Conservation (phyloP, 37 sponge, comb jelly and placozoan genomes). For the Agelas oroides region DNA sequence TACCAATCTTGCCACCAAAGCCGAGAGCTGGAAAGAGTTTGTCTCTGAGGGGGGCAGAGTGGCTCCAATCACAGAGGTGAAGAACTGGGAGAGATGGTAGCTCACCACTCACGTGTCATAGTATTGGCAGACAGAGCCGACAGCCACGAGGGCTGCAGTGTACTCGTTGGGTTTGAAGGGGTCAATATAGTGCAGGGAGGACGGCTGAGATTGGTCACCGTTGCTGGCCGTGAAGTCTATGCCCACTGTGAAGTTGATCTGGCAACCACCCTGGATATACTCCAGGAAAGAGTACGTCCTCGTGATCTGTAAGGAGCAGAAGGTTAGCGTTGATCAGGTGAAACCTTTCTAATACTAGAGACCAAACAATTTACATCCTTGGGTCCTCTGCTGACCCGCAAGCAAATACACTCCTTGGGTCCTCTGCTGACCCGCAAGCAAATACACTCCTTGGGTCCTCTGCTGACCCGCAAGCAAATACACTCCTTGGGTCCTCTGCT, state of each 20-base stretch:
- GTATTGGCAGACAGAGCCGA: conserved; percentile 86
- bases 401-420: too few species aligned
- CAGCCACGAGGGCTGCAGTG: conserved; percentile 75
- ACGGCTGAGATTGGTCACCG: conserved; percentile 68
- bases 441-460: too few species aligned
- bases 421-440: too few species aligned
- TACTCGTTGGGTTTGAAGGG: conserved; percentile 80
- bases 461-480: too few species aligned
- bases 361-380: too few species aligned
- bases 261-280: conserved; percentile 87
- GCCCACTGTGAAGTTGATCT: conserved; percentile 91
- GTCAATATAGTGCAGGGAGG: conserved; percentile 87
- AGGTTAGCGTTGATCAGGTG: too few species aligned
- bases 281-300: conserved; percentile 85
- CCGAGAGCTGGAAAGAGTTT: conserved; percentile 94
- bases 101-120: conserved; percentile 90
- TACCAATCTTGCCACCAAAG: conserved; percentile 86
- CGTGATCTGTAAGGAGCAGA: conserved; percentile 20
- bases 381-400: too few species aligned
- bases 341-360: too few species aligned
- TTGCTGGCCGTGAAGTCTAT: conserved; percentile 94
- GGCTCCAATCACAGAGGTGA: background rate
- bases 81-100: background rate
- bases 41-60: conserved; percentile 59
- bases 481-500: too few species aligned